phyloP scores from a whole-genome alignment of 2,888 invertebrate genomes.

The Mythimna ferrago region DNA sequence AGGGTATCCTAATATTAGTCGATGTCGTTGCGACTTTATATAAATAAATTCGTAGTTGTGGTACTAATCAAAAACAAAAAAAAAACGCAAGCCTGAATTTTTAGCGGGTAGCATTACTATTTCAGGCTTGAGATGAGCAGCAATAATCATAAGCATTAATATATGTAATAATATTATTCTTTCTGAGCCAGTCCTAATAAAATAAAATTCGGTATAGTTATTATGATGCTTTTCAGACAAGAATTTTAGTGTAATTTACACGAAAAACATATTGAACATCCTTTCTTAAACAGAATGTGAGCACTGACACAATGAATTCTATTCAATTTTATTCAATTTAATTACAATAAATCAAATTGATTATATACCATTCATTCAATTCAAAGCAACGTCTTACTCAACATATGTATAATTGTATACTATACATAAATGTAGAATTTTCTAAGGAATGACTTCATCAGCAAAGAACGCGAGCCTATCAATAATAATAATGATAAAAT shows the following conservation, averaged over 20 bases:
- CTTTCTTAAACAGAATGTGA: neutral
- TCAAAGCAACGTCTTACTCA: neutral
- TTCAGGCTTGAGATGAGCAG: neutral
- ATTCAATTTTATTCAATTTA: too few relatives aligned
- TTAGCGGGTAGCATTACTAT: neutral
- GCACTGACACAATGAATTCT: too few relatives aligned
- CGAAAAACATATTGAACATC: neutral
- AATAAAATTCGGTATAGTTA: slow-evolving; percentile 5
- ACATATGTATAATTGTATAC: too few relatives aligned
- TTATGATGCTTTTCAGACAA: slow-evolving; percentile 36
- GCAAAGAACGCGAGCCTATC: too few relatives aligned
- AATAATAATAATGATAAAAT: too few relatives aligned
- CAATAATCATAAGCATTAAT: neutral
- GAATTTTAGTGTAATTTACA: neutral
- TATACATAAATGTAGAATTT: too few relatives aligned
- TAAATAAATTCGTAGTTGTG: neutral
- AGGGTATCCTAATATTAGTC: neutral
- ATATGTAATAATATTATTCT: neutral
- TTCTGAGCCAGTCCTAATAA: neutral
- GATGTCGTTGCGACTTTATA: neutral
- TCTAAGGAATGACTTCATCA: too few relatives aligned
- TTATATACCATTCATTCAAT: neutral
- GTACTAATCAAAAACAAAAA: neutral
- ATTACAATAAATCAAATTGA: slow-evolving; percentile 9
- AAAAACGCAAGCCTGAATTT: neutral